Evolutionary conservation across 2,113 vertebrate genomes (phyloP).

Genomic region (Lucifuga dentata): DNA sequence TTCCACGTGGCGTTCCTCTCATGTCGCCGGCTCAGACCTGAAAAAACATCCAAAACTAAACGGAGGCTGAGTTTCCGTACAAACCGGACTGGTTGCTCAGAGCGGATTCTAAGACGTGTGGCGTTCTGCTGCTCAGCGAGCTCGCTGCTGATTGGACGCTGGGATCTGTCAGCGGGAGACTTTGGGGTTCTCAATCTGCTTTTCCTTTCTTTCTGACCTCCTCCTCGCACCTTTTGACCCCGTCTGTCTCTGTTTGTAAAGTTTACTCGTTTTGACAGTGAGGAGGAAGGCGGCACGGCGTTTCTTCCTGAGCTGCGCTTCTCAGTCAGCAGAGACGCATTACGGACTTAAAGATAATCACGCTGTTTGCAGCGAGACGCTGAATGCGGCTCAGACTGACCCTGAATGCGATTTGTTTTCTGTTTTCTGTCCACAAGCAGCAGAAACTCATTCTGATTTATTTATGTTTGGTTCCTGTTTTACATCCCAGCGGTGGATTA

Average conservation of each 20-base stretch:
- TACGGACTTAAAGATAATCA: slow-evolving; percentile 77
- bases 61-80: too few species aligned
- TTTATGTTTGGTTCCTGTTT: slow-evolving; percentile 72
- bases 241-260: slow-evolving; percentile 76
- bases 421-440: slow-evolving; percentile 76
- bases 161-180: slow-evolving; percentile 64
- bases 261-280: slow-evolving; percentile 70
- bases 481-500: slow-evolving; percentile 67
- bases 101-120: slow-evolving; percentile 28
- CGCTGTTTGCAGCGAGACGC: slow-evolving; percentile 59
- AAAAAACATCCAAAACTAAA: too few species aligned
- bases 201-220: slow-evolving; percentile 64
- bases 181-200: slow-evolving; percentile 54
- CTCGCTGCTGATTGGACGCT: slow-evolving; percentile 31
- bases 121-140: slow-evolving; percentile 13
- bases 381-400: slow-evolving; percentile 75
- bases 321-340: slow-evolving; percentile 60
- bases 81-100: background rate
- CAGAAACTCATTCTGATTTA: slow-evolving; percentile 74
- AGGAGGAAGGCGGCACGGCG: slow-evolving; percentile 21
- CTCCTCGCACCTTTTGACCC: slow-evolving; percentile 76
- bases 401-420: slow-evolving; percentile 69
- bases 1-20: slow-evolving; percentile 24
- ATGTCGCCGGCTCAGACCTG: slow-evolving; percentile 14
- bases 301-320: slow-evolving; percentile 43